Evolutionary conservation across 2,113 vertebrate species (phyloP).

Genomic region (Mystacornis crossleyi): DNA sequence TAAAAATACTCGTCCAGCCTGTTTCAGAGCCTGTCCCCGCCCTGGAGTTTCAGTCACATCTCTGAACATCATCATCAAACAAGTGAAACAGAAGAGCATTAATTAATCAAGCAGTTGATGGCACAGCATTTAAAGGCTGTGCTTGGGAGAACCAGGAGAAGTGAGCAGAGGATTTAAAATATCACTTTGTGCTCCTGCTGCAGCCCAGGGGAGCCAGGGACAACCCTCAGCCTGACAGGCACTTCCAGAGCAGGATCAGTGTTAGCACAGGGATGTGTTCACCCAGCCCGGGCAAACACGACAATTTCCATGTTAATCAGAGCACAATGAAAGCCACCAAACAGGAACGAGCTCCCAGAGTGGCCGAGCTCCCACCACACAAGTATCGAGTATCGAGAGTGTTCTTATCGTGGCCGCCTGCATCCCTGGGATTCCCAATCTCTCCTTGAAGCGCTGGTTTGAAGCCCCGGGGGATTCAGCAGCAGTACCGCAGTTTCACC

Average conservation of each 20-base stretch:
- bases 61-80: not conserved
- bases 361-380: not conserved
- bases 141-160: not conserved
- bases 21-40: not conserved
- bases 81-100: constrained; percentile 22
- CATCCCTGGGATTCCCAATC: not conserved
- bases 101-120: constrained; percentile 7
- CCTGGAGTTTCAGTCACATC: constrained; percentile 6
- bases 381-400: not conserved
- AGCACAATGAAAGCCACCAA: not conserved
- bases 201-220: not conserved
- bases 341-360: accelerated
- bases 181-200: not conserved
- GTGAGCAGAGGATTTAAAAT: not conserved
- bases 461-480: not conserved
- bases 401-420: not conserved
- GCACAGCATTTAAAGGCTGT: not conserved
- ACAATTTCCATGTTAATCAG: not conserved
- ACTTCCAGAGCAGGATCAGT: not conserved
- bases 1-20: not conserved
- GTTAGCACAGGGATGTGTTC: not conserved
- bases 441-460: not conserved
- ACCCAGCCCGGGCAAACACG: not conserved
- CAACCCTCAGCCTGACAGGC: accelerated
- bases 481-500: not conserved